Percentiles rank a stretch among this genome's conserved stretches.
phyloP scores from a whole-genome alignment of 2,113 vertebrate genomes.

The Eira barbara region DNA sequence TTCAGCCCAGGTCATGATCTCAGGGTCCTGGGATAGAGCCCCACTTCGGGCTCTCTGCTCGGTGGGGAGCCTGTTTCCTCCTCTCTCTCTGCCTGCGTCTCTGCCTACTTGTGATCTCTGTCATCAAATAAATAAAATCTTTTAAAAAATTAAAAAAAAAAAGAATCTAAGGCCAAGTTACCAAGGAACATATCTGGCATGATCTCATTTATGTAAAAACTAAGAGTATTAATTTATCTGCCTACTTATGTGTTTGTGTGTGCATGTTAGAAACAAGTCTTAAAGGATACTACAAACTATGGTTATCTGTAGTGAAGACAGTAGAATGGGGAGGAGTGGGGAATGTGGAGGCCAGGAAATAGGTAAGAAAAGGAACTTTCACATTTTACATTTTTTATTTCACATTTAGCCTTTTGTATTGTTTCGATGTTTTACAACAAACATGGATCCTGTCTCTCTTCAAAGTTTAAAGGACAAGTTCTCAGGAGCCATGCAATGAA shows the following conservation, averaged over 20 bases:
- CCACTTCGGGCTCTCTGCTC: no score
- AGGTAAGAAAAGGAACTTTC: neutral
- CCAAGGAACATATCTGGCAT: neutral
- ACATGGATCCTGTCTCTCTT: neutral
- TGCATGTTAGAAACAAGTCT: neutral
- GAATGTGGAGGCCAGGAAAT: neutral
- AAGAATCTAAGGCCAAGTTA: neutral
- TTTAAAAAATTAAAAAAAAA: no score
- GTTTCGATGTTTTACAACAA: neutral
- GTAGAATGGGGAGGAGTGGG: neutral
- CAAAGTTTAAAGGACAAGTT: neutral
- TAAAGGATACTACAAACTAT: neutral
- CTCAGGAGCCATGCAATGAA: neutral
- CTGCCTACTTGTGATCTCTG: no score
- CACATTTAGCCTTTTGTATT: neutral
- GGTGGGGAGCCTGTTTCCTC: no score
- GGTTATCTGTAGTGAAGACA: neutral
- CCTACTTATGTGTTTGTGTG: neutral
- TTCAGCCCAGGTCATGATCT: no score
- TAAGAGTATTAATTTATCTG: neutral
- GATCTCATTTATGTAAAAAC: neutral
- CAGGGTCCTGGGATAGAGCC: no score
- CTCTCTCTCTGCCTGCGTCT: no score
- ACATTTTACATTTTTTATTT: neutral
- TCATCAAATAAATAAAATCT: no score